phyloP scores from a whole-genome alignment of 2,113 vertebrate genomes.

The Nipponia nippon region DNA sequence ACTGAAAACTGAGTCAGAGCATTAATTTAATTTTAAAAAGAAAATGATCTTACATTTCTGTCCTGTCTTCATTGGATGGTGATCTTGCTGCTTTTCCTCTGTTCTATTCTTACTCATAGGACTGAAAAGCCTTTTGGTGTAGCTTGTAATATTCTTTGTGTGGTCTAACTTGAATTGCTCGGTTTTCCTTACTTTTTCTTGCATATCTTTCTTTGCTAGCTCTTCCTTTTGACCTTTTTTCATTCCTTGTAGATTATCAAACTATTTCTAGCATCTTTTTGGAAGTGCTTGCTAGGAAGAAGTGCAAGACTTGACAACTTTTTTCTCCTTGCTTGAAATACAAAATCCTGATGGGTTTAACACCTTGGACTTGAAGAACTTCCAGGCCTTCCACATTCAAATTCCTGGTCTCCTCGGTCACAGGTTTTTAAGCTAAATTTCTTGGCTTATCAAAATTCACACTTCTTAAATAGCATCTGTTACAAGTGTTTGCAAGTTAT shows the following conservation, averaged over 20 bases:
- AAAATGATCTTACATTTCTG: not conserved
- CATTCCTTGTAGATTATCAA: not conserved
- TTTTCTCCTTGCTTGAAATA: not conserved
- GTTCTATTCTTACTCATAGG: not conserved
- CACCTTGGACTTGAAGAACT: not conserved
- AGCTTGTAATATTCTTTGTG: not conserved
- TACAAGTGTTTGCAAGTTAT: not conserved
- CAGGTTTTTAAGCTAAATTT: not conserved
- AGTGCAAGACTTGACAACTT: not conserved
- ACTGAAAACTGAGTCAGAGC: not conserved
- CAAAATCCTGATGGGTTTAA: not conserved
- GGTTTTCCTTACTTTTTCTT: not conserved
- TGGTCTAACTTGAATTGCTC: not conserved
- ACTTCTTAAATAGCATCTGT: conserved; percentile 8
- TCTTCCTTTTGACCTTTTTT: not conserved
- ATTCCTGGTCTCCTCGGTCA: not conserved
- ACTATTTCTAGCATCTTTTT: not conserved
- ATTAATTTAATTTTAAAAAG: not conserved
- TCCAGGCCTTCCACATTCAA: not conserved
- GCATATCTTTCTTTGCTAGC: not conserved
- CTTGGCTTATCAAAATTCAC: not conserved
- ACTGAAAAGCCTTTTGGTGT: not conserved
- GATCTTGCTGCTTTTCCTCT: not conserved
- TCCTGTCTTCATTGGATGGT: not conserved
- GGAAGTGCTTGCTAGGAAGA: not conserved